Evolutionary conservation across 1,140 invertebrate genomes (phyloP), one percentile per base, ranked within the genome.

Genomic region (Schlechtendalia chinensis): DNA sequence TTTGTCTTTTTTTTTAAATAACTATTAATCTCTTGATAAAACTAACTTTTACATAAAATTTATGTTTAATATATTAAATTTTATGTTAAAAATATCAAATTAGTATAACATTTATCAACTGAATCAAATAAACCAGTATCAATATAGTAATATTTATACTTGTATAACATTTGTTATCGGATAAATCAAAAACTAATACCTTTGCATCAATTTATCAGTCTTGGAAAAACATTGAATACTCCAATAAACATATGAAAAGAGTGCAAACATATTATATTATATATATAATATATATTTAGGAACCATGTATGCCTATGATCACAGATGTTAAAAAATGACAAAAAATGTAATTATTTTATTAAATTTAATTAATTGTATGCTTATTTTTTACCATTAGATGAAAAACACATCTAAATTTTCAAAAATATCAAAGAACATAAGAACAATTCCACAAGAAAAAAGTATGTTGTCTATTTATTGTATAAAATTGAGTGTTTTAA

Each of bases 331-430:
- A 47, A 75, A 75, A 29, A 16, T 32, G 32, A 24, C 32, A 8
- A 56, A 58, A 56, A 8, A 45, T 24, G 54, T 58, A 58, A 58
- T 58, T 58, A 56, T 56, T 75, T 32, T 72, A 72, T 53, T 72
- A 27, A 27, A 27, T 72, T 72, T 14, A 29, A 17, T 8, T 39
- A 39, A 39, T 53, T 27, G 1, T 53, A 29, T 29, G 19, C 54
- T 54, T 54, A 29, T 58, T 58, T 74, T 56, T 58, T n/a, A 17
- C 5, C 8, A 54, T 45, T 75, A 75, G 72, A 45, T 58, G 22
- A 75, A 19, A 75, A 75, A 22, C 19, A 5, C 50, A 53, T 19
- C 12, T 29, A 14, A 14, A 53, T 17, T 11, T n/a, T 5, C 24
- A 45, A 39, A 22, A 56, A 32, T 54, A 16, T 56, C 50, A 32